A percentile compares a stretch with the other conserved stretches of the same genome.
phyloP scores from a whole-genome alignment of 1,140 invertebrate species.

The Metopolophium dirhodum region DNA sequence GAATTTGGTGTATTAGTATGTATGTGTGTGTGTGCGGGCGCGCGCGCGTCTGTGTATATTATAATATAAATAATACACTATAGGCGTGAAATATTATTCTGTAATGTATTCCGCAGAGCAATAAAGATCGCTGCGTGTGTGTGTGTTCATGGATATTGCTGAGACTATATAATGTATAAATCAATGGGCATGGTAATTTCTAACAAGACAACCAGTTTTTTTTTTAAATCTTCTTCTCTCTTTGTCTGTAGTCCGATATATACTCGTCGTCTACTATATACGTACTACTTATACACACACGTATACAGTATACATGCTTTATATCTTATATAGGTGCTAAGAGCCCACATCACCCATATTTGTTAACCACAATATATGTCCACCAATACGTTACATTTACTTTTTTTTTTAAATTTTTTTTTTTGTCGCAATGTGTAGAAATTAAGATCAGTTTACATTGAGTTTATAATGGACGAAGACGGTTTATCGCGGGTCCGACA shows the following conservation, averaged over 20 bases:
- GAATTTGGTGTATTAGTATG: neutral
- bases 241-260: neutral
- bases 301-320: neutral
- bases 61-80: conserved; percentile 11
- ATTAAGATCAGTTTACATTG: neutral
- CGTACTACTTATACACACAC: neutral
- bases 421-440: neutral
- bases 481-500: neutral
- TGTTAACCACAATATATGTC: conserved; percentile 40
- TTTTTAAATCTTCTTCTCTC: neutral
- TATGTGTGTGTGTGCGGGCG: neutral
- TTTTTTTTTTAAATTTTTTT: neutral
- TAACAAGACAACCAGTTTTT: conserved; percentile 54
- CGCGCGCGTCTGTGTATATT: neutral
- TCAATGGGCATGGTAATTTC: conserved; percentile 47
- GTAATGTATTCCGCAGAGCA: conserved; percentile 44
- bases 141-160: conserved; percentile 1
- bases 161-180: conserved; percentile 40
- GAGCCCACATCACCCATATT: conserved; percentile 30
- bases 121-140: conserved; percentile 32
- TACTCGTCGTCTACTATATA: neutral
- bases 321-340: conserved; percentile 16
- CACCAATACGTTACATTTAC: neutral
- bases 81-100: conserved; percentile 48
- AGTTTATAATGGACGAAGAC: neutral